Percentiles rank a stretch among this genome's conserved stretches.
Evolutionary conservation across 2,113 vertebrate species (phyloP).

Genomic region (human (Homo sapiens)): GRCh38 chr5:148545501-148546000

Average conservation of each 20-base stretch:
- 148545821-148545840: not conserved
- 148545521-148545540: not conserved
- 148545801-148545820: not conserved
- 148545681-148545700: not conserved
- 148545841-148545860: not conserved
- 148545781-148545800: not conserved
- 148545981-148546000: not conserved
- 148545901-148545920: not conserved
- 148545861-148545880: not conserved
- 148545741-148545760: not conserved
- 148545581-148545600: not conserved
- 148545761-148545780: not conserved
- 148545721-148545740: not conserved
- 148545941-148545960: not conserved
- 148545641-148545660: not conserved
- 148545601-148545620: not conserved
- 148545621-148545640: not conserved
- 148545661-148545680: not conserved
- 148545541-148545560: not conserved
- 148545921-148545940: not conserved
- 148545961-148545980: not conserved
- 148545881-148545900: not conserved
- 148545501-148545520: not conserved
- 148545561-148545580: not conserved
- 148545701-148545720: not conserved